These are phyloP conservation scores for Brachyalestes nurse DNA, from an alignment of 2,797 vertebrate species.

Conservation along the genomic window DNA sequence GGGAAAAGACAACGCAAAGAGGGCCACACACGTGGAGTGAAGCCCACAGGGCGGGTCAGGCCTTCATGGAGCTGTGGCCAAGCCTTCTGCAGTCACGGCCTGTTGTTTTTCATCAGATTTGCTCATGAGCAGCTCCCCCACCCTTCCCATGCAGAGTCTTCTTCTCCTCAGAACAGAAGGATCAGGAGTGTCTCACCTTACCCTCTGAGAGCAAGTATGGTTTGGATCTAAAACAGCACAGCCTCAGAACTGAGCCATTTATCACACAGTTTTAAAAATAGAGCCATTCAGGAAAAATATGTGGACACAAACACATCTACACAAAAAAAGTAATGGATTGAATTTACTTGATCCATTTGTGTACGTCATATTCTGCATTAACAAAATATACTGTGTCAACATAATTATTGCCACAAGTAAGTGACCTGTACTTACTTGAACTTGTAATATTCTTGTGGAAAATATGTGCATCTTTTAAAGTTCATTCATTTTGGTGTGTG, in stretches of 20 bases:
- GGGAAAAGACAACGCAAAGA: conserved; percentile 18
- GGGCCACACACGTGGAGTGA: conserved; percentile 75
- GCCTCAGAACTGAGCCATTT: conserved; percentile 14
- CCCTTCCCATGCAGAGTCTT: neutral
- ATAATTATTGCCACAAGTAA: no score
- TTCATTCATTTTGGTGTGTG: no score
- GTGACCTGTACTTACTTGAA: no score
- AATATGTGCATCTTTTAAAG: no score
- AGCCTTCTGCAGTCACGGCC: conserved; percentile 65
- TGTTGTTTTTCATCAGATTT: conserved; percentile 64
- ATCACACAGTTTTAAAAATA: no score
- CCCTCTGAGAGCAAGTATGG: conserved; percentile 31
- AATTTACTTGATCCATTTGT: no score
- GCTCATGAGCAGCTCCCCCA: conserved; percentile 56
- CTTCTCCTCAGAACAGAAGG: conserved; percentile 45
- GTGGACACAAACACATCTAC: neutral
- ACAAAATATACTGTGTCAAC: no score
- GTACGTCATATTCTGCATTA: neutral
- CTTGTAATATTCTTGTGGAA: no score
- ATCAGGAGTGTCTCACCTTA: conserved; percentile 62
- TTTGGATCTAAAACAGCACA: conserved; percentile 22
- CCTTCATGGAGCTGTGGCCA: conserved; percentile 55
- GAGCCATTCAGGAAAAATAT: no score
- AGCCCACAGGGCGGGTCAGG: conserved; percentile 67
- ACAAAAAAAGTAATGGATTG: neutral